Evolutionary conservation across 1,140 invertebrate genomes (phyloP).

Genomic region (Eumeta japonica): DNA sequence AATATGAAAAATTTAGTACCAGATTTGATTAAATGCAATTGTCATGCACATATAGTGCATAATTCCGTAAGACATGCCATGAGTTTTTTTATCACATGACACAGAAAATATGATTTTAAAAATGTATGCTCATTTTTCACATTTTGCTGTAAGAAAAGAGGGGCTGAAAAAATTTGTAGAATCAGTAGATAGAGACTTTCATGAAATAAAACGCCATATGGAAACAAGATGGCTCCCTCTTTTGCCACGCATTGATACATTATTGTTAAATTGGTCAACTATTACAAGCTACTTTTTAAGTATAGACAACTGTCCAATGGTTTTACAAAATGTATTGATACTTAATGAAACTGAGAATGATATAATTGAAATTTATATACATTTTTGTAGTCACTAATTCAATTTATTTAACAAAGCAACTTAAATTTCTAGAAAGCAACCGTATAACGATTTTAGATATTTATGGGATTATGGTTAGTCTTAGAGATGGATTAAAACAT

Average conservation of each 20-base stretch:
- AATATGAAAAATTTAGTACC: background rate
- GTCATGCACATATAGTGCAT: background rate
- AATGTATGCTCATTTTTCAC: slow-evolving; percentile 3
- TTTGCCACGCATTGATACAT: slow-evolving; percentile 7
- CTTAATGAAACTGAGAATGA: slow-evolving; percentile 2
- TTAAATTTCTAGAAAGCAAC: slow-evolving; percentile 8
- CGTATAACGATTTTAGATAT: slow-evolving; percentile 11
- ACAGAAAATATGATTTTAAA: slow-evolving; percentile 10
- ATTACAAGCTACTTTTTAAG: slow-evolving; percentile 9
- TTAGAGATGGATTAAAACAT: slow-evolving; percentile 5
- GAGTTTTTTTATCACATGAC: background rate
- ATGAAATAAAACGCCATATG: background rate
- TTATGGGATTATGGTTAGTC: slow-evolving; percentile 9
- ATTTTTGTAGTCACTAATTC: slow-evolving; percentile 10
- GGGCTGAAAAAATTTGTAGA: slow-evolving; percentile 10
- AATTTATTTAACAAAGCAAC: slow-evolving; percentile 1
- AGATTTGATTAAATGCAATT: background rate
- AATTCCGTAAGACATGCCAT: too few species aligned
- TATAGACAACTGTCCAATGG: slow-evolving; percentile 7
- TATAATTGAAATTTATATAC: slow-evolving; percentile 4
- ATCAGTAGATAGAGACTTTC: slow-evolving; percentile 7
- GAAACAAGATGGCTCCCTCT: background rate
- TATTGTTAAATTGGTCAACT: slow-evolving; percentile 9
- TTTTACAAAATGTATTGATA: slow-evolving; percentile 7
- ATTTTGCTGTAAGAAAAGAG: slow-evolving; percentile 12